phyloP scores from a whole-genome alignment of 2,797 vertebrate genomes.

The Lepilemur ruficaudatus region DNA sequence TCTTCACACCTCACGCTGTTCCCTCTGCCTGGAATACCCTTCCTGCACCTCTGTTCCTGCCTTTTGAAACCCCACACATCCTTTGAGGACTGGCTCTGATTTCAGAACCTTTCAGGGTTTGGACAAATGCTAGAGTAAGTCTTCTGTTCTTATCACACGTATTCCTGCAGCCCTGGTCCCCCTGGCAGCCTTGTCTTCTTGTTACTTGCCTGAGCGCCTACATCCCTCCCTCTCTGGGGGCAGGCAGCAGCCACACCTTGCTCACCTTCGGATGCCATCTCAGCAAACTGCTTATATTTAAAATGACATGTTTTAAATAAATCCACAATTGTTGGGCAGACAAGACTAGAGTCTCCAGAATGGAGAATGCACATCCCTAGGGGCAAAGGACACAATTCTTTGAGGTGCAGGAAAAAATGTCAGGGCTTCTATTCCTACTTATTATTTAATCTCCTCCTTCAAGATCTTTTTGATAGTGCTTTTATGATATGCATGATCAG shows the following conservation, averaged over 20 bases:
- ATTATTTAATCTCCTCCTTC: neutral
- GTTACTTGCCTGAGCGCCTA: neutral
- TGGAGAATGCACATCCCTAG: neutral
- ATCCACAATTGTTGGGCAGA: neutral
- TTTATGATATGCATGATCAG: accelerated
- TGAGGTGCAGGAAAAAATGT: neutral
- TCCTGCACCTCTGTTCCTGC: neutral
- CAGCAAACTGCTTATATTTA: neutral
- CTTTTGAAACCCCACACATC: neutral
- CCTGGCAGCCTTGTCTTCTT: neutral
- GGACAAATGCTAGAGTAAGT: neutral
- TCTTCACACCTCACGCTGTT: neutral
- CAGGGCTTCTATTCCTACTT: neutral
- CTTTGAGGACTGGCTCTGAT: neutral
- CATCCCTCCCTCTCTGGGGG: neutral
- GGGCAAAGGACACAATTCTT: accelerated
- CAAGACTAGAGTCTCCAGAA: neutral
- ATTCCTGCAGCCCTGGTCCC: neutral
- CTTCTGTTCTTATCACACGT: neutral
- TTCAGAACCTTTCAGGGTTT: neutral
- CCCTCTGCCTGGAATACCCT: neutral
- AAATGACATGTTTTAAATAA: neutral
- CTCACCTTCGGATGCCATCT: neutral
- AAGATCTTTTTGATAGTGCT: neutral
- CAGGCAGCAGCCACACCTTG: neutral